phyloP scores from a whole-genome alignment of 2,888 invertebrate species.

The Lochmaea crataegi region DNA sequence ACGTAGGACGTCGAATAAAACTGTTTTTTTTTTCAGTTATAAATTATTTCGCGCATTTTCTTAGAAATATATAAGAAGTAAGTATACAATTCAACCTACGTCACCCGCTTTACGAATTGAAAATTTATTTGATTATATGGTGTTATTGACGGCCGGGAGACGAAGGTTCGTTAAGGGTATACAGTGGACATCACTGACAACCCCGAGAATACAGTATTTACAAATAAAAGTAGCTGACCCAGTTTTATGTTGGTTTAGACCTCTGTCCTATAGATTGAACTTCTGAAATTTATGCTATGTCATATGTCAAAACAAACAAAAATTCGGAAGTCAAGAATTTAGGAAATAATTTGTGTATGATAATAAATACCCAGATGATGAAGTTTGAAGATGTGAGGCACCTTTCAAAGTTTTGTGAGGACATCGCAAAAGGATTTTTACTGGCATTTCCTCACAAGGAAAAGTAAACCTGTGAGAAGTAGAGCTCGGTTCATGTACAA shows the following conservation, averaged over 20 bases:
- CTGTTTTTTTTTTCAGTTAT: no score
- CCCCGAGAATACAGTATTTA: background rate
- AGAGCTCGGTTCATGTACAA: no score
- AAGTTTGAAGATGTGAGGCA: no score
- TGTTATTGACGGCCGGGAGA: background rate
- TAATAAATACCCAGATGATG: no score
- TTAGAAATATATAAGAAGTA: background rate
- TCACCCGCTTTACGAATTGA: background rate
- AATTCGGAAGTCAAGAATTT: no score
- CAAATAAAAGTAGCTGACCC: background rate
- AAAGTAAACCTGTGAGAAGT: no score
- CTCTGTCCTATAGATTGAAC: background rate
- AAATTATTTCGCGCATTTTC: background rate
- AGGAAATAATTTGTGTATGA: no score
- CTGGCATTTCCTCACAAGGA: no score
- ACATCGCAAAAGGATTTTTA: no score
- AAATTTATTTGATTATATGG: slow-evolving; percentile 4
- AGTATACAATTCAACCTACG: background rate
- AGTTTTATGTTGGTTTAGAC: background rate
- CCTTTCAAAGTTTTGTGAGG: no score
- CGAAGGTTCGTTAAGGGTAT: background rate
- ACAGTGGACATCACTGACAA: background rate
- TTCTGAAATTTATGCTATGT: background rate
- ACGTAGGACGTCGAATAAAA: no score
- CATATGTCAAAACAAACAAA: no score